These are phyloP conservation scores for Neosilurus mollespiculum DNA, from an alignment of 2,797 vertebrate species.

Conservation along the genomic window DNA sequence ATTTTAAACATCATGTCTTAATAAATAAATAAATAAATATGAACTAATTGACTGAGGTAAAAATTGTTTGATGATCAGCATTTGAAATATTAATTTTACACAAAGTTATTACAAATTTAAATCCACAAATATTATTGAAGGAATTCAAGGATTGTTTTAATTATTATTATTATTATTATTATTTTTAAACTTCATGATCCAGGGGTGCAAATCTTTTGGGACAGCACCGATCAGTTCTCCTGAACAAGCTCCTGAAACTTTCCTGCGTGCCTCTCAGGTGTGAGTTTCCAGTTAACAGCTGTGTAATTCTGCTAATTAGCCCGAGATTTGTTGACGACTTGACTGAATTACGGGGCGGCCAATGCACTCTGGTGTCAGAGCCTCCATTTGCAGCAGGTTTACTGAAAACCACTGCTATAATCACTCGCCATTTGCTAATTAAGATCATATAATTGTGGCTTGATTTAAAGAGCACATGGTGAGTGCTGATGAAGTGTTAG, in stretches of 20 bases:
- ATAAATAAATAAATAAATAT: neutral
- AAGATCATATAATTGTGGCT: constrained; percentile 72
- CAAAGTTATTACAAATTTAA: neutral
- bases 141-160: neutral
- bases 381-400: constrained; percentile 40
- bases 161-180: neutral
- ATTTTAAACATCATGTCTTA: no score
- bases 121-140: neutral
- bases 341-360: constrained; percentile 50
- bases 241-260: constrained; percentile 13
- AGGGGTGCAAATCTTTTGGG: neutral
- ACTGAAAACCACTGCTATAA: constrained; percentile 70
- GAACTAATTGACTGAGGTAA: neutral
- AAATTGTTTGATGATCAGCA: no score
- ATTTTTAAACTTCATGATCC: constrained; percentile 8
- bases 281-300: constrained; percentile 44
- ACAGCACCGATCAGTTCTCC: neutral
- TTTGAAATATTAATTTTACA: neutral
- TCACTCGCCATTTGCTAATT: constrained; percentile 73
- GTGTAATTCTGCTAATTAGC: constrained; percentile 54
- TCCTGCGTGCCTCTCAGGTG: constrained; percentile 16
- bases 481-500: constrained; percentile 58
- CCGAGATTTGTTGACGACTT: constrained; percentile 50
- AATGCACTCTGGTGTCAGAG: constrained; percentile 38
- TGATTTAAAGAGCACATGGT: constrained; percentile 60